These are phyloP conservation scores for Tauraco hartlaubi DNA, from an alignment of 2,797 vertebrate species.

Conservation along the genomic window DNA sequence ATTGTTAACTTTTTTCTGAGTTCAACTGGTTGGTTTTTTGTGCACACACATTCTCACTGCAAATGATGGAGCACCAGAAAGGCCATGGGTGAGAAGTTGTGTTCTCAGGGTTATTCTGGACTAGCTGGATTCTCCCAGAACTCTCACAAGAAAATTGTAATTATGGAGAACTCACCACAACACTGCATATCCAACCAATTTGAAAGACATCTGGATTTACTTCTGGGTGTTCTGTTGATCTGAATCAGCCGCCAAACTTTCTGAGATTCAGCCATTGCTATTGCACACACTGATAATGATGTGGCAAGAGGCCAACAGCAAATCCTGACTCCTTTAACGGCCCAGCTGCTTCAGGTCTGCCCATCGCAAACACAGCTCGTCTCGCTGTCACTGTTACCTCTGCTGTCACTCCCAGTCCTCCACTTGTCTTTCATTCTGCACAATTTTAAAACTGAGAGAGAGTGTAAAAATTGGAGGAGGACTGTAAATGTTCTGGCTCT, in stretches of 20 bases:
- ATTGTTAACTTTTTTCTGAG: background rate
- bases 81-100: background rate
- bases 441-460: background rate
- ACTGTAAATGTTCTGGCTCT: background rate
- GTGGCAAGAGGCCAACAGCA: conserved; percentile 14
- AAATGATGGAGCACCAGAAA: background rate
- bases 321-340: background rate
- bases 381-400: background rate
- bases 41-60: background rate
- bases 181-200: background rate
- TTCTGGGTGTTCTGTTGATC: conserved; percentile 28
- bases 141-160: background rate
- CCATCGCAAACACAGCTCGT: background rate
- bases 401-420: background rate
- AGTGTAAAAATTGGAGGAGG: background rate
- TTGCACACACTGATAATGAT: background rate
- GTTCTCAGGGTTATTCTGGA: background rate
- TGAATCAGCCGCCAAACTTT: background rate
- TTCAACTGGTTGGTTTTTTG: background rate
- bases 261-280: background rate
- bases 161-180: background rate
- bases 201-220: conserved; percentile 51
- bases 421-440: background rate
- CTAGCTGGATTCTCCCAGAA: background rate
- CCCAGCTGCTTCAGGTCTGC: conserved; percentile 26